A percentile compares a stretch with the other conserved stretches of the same genome.
Conservation (phyloP, 1,140 invertebrate species). For the Drosophila pseudoananassae region DNA sequence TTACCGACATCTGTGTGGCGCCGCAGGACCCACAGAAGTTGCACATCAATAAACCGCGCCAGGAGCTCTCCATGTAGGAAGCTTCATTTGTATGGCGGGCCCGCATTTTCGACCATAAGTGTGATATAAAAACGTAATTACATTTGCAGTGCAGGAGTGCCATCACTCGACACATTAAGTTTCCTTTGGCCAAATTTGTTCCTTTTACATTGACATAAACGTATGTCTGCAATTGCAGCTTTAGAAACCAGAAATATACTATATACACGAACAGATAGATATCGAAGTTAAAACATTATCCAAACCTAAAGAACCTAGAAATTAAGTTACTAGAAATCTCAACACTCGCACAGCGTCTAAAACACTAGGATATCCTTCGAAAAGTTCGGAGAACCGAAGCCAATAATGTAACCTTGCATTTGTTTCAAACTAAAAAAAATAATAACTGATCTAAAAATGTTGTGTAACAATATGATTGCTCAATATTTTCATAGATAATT, state of each 20-base stretch:
- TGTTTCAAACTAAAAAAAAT: not conserved
- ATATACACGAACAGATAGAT: slow-evolving; percentile 27
- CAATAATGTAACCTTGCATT: slow-evolving; percentile 26
- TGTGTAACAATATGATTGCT: slow-evolving; percentile 14
- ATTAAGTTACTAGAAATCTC: slow-evolving; percentile 50
- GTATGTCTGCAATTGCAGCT: slow-evolving; percentile 60
- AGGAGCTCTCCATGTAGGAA: slow-evolving; percentile 79
- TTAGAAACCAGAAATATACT: slow-evolving; percentile 49
- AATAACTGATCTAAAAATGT: not conserved
- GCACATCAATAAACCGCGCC: slow-evolving; percentile 78
- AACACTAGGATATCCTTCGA: slow-evolving; percentile 7
- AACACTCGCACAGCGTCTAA: slow-evolving; percentile 43
- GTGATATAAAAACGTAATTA: slow-evolving; percentile 71
- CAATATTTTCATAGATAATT: slow-evolving; percentile 15
- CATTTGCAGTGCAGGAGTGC: slow-evolving; percentile 31
- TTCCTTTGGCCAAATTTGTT: slow-evolving; percentile 77
- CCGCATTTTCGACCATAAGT: slow-evolving; percentile 69
- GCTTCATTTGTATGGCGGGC: slow-evolving; percentile 23
- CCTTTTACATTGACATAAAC: slow-evolving; percentile 61
- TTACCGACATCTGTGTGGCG: slow-evolving; percentile 77
- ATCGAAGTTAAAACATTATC: slow-evolving; percentile 46
- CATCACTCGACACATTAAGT: slow-evolving; percentile 60
- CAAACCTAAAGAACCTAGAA: slow-evolving; percentile 41
- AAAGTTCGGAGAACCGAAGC: slow-evolving; percentile 7
- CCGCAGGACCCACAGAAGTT: slow-evolving; percentile 72